phyloP scores from a whole-genome alignment of 2,797 vertebrate species.

The Crax fasciolata region DNA sequence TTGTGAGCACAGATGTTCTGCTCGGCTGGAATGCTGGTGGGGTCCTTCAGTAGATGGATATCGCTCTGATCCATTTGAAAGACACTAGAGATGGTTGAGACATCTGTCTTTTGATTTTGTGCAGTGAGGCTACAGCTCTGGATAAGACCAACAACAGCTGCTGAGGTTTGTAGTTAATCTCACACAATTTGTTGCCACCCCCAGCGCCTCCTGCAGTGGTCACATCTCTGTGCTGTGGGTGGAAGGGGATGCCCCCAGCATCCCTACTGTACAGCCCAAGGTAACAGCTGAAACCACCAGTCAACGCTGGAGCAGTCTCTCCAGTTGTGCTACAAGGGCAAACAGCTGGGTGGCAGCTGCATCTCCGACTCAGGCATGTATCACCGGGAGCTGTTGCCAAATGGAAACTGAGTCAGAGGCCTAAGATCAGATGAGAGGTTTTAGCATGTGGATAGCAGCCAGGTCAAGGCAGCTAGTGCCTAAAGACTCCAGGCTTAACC shows the following conservation, averaged over 20 bases:
- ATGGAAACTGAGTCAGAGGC: slow-evolving; percentile 50
- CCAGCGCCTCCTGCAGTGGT: background rate
- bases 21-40: background rate
- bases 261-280: background rate
- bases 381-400: background rate
- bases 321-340: background rate
- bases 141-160: background rate
- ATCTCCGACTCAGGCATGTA: rapidly evolving
- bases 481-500: background rate
- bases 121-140: background rate
- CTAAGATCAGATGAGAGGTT: slow-evolving; percentile 14
- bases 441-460: background rate
- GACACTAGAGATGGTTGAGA: background rate
- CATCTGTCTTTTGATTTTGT: background rate
- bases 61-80: background rate
- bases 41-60: background rate
- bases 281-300: background rate
- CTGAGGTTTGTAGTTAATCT: background rate
- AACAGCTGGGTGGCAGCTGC: background rate
- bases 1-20: background rate
- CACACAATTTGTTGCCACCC: background rate
- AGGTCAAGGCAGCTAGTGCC: background rate
- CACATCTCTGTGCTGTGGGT: background rate
- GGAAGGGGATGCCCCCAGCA: background rate
- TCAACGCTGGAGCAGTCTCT: background rate